Conservation (phyloP, 2,113 vertebrate genomes). For the Spizaetus ornatus region DNA sequence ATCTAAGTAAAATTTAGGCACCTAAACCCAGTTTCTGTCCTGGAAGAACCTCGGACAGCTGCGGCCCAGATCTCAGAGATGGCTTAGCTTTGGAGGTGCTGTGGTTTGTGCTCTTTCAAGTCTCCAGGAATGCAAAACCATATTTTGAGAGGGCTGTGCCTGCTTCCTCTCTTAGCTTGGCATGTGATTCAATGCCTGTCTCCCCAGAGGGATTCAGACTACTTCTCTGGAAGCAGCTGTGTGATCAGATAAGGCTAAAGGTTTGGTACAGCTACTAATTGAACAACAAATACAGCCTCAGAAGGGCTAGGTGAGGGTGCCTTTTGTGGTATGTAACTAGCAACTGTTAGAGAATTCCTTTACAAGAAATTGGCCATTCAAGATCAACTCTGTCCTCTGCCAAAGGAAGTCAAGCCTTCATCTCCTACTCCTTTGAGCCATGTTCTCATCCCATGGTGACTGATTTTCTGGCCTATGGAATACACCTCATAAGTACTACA, state of each 20-base stretch:
- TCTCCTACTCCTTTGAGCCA: not conserved
- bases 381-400: not conserved
- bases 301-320: not conserved
- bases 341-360: not conserved
- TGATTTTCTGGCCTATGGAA: not conserved
- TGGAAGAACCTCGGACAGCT: not conserved
- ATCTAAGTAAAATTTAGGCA: not conserved
- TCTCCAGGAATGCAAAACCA: not conserved
- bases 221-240: not conserved
- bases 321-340: not conserved
- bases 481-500: not conserved
- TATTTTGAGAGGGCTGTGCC: not conserved
- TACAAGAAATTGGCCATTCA: not conserved
- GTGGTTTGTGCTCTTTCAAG: not conserved
- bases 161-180: not conserved
- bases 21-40: not conserved
- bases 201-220: not conserved
- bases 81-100: not conserved
- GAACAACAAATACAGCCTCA: fast-evolving
- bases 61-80: not conserved
- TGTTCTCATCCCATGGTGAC: not conserved
- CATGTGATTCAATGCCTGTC: not conserved
- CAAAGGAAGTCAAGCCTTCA: not conserved
- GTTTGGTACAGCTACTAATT: not conserved
- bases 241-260: not conserved